phyloP scores from a whole-genome alignment of 1,140 invertebrate species.

The Chionoecetes opilio region DNA sequence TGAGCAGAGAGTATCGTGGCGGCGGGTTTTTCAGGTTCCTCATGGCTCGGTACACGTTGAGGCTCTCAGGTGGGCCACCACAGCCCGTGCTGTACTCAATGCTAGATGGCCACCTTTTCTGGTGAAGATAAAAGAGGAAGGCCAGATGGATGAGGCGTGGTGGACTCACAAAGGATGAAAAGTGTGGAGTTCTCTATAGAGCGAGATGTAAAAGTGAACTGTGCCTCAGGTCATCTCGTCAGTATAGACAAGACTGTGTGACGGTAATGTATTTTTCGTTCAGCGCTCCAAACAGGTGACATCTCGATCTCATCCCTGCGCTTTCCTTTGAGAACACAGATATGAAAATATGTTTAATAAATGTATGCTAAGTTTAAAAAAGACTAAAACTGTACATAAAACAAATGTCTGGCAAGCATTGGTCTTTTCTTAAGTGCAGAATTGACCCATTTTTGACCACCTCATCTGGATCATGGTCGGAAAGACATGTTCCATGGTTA shows the following conservation, averaged over 20 bases:
- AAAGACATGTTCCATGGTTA: too few species aligned
- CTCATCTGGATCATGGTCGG: too few species aligned
- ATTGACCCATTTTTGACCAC: too few species aligned
- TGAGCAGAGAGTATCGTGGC: too few species aligned
- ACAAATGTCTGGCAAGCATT: constrained; percentile 5
- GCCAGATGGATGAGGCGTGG: too few species aligned
- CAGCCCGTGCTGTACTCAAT: too few species aligned
- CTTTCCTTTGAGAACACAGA: constrained; percentile 15
- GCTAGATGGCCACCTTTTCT: too few species aligned
- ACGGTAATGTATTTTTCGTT: neutral
- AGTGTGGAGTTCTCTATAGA: neutral
- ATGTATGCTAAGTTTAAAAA: neutral
- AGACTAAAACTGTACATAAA: neutral
- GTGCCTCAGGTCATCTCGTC: neutral
- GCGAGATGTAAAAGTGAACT: neutral
- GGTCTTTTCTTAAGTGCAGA: neutral
- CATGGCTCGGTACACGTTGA: too few species aligned
- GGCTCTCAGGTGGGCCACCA: too few species aligned
- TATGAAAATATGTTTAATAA: neutral
- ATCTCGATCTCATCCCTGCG: neutral
- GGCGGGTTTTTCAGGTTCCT: neutral
- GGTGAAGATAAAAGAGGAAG: too few species aligned
- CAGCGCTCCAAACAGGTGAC: neutral
- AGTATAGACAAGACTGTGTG: neutral
- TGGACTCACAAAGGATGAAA: neutral